Evolutionary conservation across 1,140 invertebrate genomes (phyloP), one percentile per base, ranked within the genome.

Genomic region (Scaptodrosophila lebanonensis): DNA sequence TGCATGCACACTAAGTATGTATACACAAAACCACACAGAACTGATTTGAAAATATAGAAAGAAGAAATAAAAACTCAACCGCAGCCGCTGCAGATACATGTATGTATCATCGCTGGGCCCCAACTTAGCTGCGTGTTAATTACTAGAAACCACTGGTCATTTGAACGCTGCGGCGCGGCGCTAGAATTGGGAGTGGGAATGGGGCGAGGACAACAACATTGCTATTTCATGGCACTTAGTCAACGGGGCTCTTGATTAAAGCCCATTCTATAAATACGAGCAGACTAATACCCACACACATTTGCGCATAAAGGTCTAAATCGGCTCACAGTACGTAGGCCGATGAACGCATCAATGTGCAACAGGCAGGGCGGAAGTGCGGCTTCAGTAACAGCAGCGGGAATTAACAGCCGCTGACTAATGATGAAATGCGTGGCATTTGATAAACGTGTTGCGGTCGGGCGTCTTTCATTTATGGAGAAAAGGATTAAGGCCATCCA

Each of bases 401-500:
- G 75, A 75, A 79, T 79, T 82, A 79, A 73, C 66, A 72, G 54
- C 66, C 63, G 73, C 75, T 79, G 73, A 79, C 73, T 79, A 79
- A 79, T 79, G 73, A 79, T 79, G 73, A 79, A 79, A 79, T 82
- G 73, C 73, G 69, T 77, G 73, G 73, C 73, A 79, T 82, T 77
- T 62, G 58, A 49, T 39, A 36, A 39, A 57, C 29, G 38, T 38
- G 29, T 44, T 42, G 47, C 47, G 44, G 50, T 67, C 42, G 32
- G 63, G 43, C 17, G 64, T 63, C 64, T 69, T 71, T 73, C 75
- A 79, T 79, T 79, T 79, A 79, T 79, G 73, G 82, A 69, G 73
- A 79, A 79, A 79, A 79, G 75, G 73, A 79, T 82, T 82, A 79
- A 69, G 75, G 73, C 73, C 73, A 79, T 79, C 82, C 82, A 79